Evolutionary conservation across 2,797 vertebrate species (phyloP).

Genomic region (Ctenopoma multispine): DNA sequence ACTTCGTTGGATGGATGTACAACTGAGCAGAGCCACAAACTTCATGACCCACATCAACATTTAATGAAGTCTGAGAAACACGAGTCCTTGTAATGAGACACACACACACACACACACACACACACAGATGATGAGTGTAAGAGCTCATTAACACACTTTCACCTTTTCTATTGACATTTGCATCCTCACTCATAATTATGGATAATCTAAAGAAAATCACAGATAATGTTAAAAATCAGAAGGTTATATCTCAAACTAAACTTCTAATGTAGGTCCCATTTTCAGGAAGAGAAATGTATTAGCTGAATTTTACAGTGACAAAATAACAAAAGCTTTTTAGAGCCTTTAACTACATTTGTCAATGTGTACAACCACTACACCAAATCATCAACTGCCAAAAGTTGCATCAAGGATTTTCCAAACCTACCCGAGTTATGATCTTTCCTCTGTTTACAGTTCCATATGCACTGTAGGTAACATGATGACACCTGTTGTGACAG

Average conservation of each 20-base stretch:
- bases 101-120: conserved; percentile 23
- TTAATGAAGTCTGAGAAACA: conserved; percentile 65
- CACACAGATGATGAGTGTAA: conserved; percentile 10
- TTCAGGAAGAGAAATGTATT: not conserved
- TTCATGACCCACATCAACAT: conserved; percentile 66
- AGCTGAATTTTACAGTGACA: not conserved
- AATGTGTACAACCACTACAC: not conserved
- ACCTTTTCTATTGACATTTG: conserved; percentile 10
- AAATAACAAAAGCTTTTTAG: not conserved
- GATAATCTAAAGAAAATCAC: not conserved
- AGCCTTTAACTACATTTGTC: too few species aligned
- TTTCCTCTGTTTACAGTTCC: not conserved
- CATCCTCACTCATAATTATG: not conserved
- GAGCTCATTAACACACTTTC: not conserved
- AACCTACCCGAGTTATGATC: not conserved
- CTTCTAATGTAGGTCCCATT: not conserved
- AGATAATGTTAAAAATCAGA: not conserved
- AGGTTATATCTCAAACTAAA: not conserved
- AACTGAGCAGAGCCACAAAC: conserved; percentile 48
- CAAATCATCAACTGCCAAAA: not conserved
- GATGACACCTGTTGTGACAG: too few species aligned
- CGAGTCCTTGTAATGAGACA: conserved; percentile 38
- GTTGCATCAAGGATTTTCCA: not conserved
- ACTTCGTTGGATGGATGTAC: conserved; percentile 25
- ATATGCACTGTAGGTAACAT: not conserved